phyloP scores from a whole-genome alignment of 2,888 invertebrate genomes.

The Cataglyphis altisquamis region DNA sequence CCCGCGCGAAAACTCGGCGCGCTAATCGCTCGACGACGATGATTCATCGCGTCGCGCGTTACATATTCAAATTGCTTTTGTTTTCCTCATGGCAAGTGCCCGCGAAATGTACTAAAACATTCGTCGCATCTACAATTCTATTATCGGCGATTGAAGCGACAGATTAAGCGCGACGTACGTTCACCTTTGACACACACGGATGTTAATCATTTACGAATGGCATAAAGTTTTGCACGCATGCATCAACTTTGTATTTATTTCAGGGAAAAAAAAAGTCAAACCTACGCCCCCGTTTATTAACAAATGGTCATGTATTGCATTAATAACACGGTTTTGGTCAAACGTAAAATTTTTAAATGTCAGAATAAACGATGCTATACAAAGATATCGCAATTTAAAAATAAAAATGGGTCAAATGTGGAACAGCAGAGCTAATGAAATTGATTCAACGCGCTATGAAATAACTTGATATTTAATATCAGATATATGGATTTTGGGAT shows the following conservation, averaged over 20 bases:
- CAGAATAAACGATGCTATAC: background rate
- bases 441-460: background rate
- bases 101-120: conserved; percentile 18
- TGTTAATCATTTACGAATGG: background rate
- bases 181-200: background rate
- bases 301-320: background rate
- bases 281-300: background rate
- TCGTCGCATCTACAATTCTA: conserved; percentile 23
- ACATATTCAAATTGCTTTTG: conserved; percentile 18
- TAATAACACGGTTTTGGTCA: background rate
- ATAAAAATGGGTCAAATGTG: conserved; percentile 32
- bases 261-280: background rate
- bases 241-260: background rate
- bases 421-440: background rate
- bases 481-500: background rate
- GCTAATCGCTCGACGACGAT: conserved; percentile 37
- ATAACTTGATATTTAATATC: background rate
- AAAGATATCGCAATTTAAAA: conserved; percentile 29
- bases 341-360: conserved; percentile 16
- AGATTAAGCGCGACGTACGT: background rate
- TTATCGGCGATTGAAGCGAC: conserved; percentile 28
- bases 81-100: background rate
- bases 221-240: background rate
- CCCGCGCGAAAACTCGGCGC: conserved; percentile 8
- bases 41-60: conserved; percentile 5